These are phyloP conservation scores for Myopa testacea DNA, from an alignment of 2,888 invertebrate species.

Conservation along the genomic window DNA sequence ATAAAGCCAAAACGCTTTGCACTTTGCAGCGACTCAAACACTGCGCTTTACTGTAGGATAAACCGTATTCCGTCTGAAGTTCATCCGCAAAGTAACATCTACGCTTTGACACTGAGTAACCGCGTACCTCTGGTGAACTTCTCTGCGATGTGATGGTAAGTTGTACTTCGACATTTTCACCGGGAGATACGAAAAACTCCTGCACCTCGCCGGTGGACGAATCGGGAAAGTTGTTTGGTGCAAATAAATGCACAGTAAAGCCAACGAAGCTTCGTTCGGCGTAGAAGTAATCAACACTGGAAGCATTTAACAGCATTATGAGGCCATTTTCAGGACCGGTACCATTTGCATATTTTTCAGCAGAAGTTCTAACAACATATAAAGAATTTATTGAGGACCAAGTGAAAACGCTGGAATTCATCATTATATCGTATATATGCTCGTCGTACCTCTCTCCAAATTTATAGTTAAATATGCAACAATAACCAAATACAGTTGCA, in stretches of 20 bases:
- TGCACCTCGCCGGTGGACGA: conserved; percentile 45
- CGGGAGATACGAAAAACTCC: conserved; percentile 50
- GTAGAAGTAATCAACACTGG: conserved; percentile 54
- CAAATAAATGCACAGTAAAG: conserved; percentile 54
- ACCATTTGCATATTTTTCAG: conserved; percentile 35
- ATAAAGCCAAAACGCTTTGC: conserved; percentile 49
- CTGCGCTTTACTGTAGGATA: conserved; percentile 49
- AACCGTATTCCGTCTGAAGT: conserved; percentile 41
- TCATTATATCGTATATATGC: neutral
- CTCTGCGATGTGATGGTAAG: conserved; percentile 47
- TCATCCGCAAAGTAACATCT: conserved; percentile 58
- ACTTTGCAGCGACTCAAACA: conserved; percentile 57
- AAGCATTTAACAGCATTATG: conserved; percentile 54
- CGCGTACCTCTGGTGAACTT: conserved; percentile 48
- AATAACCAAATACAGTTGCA: conserved; percentile 51
- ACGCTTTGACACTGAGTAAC: conserved; percentile 50
- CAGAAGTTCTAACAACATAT: neutral
- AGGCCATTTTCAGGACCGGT: conserved; percentile 50
- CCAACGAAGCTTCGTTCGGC: conserved; percentile 48
- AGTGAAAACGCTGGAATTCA: neutral
- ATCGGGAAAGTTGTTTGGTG: conserved; percentile 51
- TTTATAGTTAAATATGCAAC: conserved; percentile 58
- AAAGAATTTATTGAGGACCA: neutral
- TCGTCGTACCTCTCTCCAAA: conserved; percentile 30
- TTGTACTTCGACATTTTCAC: conserved; percentile 47